Conservation (phyloP, 2,888 invertebrate species). For the Acrobasis suavella region DNA sequence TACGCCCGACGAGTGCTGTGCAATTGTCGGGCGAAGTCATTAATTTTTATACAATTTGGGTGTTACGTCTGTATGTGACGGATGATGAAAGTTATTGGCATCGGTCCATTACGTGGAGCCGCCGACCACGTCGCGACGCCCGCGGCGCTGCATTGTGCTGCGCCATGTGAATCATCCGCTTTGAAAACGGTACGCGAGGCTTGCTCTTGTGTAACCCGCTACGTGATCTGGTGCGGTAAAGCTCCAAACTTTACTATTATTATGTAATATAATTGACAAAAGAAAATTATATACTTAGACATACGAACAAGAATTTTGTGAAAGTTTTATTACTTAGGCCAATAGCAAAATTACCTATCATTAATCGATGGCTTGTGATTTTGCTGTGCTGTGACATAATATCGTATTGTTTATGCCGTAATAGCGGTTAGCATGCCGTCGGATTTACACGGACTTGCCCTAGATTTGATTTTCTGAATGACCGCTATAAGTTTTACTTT, state of each 20-base stretch:
- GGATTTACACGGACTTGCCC: constrained; percentile 15
- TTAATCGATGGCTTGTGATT: background rate
- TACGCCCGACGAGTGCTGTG: constrained; percentile 41
- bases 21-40: constrained; percentile 47
- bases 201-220: constrained; percentile 70
- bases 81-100: constrained; percentile 68
- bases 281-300: constrained; percentile 64
- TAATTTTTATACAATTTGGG: constrained; percentile 53
- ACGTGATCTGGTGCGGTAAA: constrained; percentile 74
- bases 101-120: constrained; percentile 58
- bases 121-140: constrained; percentile 45
- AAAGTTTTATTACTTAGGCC: constrained; percentile 52
- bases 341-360: background rate
- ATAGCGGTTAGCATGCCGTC: constrained; percentile 13
- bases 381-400: constrained; percentile 9
- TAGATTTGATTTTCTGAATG: constrained; percentile 16
- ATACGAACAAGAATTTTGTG: constrained; percentile 64
- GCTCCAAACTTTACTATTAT: constrained; percentile 56
- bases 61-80: constrained; percentile 56
- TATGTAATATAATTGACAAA: constrained; percentile 76
- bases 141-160: constrained; percentile 21
- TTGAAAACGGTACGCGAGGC: constrained; percentile 67
- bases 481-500: background rate
- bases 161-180: constrained; percentile 61
- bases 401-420: constrained; percentile 26